These are phyloP conservation scores for Tursiops truncatus DNA, from an alignment of 2,113 vertebrate genomes.

Conservation along the genomic window DNA sequence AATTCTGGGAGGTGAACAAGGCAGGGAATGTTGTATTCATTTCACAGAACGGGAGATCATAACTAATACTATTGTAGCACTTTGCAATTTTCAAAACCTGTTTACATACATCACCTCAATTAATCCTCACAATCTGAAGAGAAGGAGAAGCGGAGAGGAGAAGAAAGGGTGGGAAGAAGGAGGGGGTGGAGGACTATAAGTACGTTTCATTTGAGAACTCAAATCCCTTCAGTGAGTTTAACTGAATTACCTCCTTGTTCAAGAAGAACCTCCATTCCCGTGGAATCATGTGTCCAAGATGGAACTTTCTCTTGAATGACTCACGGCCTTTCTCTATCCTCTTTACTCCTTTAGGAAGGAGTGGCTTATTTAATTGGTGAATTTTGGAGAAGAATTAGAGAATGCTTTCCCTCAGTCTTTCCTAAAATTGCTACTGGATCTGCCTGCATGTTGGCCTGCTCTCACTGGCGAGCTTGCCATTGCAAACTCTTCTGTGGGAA, in stretches of 20 bases:
- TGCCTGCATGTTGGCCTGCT: neutral
- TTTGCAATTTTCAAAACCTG: neutral
- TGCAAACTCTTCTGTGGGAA: neutral
- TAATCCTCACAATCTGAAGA: neutral
- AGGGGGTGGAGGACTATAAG: accelerated
- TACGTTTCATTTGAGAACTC: neutral
- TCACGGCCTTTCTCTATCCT: neutral
- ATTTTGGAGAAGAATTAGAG: neutral
- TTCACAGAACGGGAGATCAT: neutral
- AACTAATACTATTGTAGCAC: neutral
- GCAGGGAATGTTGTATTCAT: neutral
- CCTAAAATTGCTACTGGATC: neutral
- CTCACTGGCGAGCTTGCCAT: neutral
- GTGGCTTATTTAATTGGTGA: neutral
- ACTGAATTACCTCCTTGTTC: neutral
- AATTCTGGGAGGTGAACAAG: neutral
- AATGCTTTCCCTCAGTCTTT: neutral
- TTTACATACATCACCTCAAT: neutral
- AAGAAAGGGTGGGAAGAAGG: neutral
- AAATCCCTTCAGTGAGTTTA: neutral
- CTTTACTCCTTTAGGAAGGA: neutral
- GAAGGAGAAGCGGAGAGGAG: neutral
- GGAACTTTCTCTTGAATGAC: neutral
- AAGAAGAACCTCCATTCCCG: neutral
- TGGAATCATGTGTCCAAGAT: neutral